Evolutionary conservation across 2,113 vertebrate genomes (phyloP).

Genomic region (Xenopus laevis): DNA sequence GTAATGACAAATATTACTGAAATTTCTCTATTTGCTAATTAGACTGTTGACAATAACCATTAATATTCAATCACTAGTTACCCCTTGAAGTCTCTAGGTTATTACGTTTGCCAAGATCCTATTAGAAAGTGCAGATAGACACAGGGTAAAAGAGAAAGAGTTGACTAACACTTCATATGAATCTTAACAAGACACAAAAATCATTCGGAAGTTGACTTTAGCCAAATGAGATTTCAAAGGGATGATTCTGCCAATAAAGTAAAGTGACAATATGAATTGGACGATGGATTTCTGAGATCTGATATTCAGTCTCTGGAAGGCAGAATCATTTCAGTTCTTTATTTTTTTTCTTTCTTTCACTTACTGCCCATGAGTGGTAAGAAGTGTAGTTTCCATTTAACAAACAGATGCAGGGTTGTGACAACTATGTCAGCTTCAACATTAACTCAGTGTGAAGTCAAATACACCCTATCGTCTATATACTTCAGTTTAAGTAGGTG

Average conservation of each 20-base stretch:
- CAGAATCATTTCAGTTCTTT: neutral
- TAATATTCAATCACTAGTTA: constrained; percentile 35
- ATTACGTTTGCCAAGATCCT: constrained; percentile 10
- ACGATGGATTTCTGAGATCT: constrained; percentile 6
- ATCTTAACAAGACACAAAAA: neutral
- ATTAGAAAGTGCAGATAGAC: neutral
- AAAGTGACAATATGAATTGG: constrained; percentile 14
- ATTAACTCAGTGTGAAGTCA: neutral
- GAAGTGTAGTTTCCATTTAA: neutral
- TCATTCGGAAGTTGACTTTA: neutral
- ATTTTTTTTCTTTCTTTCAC: constrained; percentile 3
- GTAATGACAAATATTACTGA: constrained; percentile 25
- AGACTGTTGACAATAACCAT: constrained; percentile 33
- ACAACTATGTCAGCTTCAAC: constrained; percentile 8
- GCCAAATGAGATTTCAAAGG: neutral
- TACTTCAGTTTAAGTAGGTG: neutral
- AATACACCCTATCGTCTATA: neutral
- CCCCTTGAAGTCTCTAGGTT: constrained; percentile 18
- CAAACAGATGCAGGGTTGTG: constrained; percentile 16
- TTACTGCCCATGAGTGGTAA: constrained; percentile 17
- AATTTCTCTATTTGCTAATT: constrained; percentile 34
- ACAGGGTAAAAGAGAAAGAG: neutral
- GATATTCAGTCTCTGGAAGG: constrained; percentile 6
- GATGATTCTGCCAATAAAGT: constrained; percentile 14
- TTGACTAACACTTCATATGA: neutral